Percentiles rank a stretch among this genome's conserved stretches.
Evolutionary conservation across 2,888 invertebrate species (phyloP).

Genomic region (Trachelus iudaicus): DNA sequence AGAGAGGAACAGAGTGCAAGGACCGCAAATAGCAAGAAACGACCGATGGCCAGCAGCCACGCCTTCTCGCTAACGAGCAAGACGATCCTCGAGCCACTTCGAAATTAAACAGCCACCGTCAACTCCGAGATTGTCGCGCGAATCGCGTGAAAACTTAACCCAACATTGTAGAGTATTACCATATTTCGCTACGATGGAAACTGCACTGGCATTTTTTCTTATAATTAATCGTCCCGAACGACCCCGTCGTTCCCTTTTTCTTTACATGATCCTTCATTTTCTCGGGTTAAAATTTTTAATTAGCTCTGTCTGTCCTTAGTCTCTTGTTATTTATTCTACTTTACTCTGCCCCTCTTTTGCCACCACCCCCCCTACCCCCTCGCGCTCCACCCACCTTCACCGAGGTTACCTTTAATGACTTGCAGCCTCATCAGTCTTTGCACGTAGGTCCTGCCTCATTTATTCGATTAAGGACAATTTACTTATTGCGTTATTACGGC

Average conservation of each 20-base stretch:
- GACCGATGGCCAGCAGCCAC: not conserved
- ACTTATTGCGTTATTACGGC: too few relatives aligned
- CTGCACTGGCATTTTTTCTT: not conserved
- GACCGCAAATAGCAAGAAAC: not conserved
- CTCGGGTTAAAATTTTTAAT: not conserved
- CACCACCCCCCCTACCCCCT: too few relatives aligned
- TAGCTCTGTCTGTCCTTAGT: not conserved
- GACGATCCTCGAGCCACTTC: not conserved
- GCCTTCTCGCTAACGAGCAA: not conserved
- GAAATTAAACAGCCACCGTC: not conserved
- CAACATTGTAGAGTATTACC: too few relatives aligned
- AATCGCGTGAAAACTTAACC: not conserved
- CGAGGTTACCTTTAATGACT: too few relatives aligned
- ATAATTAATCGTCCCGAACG: too few relatives aligned
- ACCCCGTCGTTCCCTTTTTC: too few relatives aligned
- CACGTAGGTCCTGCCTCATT: too few relatives aligned
- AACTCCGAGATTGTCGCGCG: not conserved
- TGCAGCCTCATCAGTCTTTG: too few relatives aligned
- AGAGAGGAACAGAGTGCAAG: not conserved
- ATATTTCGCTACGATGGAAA: not conserved
- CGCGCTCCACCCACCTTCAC: too few relatives aligned
- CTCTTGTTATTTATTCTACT: not conserved
- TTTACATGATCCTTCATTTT: not conserved
- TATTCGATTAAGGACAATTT: too few relatives aligned
- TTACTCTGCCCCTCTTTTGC: not conserved